A percentile compares a stretch with the other conserved stretches of the same genome.
Conservation (phyloP, 2,797 vertebrate species). For the Gymnopithys bicolor region DNA sequence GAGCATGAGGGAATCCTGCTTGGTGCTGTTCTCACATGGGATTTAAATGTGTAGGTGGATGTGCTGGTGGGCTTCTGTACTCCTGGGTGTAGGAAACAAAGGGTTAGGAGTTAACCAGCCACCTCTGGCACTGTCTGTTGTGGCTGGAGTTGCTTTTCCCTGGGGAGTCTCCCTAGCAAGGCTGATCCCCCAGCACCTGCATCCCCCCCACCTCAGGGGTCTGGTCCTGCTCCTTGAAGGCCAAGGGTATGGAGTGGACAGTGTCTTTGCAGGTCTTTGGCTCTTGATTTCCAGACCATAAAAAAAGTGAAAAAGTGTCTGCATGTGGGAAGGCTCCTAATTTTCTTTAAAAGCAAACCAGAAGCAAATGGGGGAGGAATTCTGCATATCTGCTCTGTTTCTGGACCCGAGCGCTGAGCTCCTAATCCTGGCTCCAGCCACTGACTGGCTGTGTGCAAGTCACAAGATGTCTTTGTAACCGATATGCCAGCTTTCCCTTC, state of each 20-base stretch:
- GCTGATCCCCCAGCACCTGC: background rate
- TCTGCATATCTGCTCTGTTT: background rate
- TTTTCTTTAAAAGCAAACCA: background rate
- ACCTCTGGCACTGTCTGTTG: background rate
- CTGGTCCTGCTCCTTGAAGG: background rate
- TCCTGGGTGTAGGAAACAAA: background rate
- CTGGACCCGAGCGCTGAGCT: background rate
- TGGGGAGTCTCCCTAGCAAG: background rate
- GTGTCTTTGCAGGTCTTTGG: background rate
- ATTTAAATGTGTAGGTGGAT: background rate
- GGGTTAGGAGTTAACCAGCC: background rate
- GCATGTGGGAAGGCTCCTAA: background rate
- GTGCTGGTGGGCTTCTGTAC: background rate
- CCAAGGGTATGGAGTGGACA: background rate
- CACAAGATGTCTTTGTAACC: constrained; percentile 50
- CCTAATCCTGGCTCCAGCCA: constrained; percentile 57
- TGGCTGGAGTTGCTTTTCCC: background rate
- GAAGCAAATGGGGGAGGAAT: background rate
- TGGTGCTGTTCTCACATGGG: background rate
- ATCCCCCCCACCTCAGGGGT: background rate
- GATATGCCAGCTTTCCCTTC: background rate
- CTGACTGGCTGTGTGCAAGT: constrained; percentile 22
- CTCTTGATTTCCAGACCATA: background rate
- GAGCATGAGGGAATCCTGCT: background rate
- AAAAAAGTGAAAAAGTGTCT: background rate